Evolutionary conservation across 2,888 invertebrate species (phyloP), one percentile per base, ranked within the genome.

Genomic region (Luperina testacea): DNA sequence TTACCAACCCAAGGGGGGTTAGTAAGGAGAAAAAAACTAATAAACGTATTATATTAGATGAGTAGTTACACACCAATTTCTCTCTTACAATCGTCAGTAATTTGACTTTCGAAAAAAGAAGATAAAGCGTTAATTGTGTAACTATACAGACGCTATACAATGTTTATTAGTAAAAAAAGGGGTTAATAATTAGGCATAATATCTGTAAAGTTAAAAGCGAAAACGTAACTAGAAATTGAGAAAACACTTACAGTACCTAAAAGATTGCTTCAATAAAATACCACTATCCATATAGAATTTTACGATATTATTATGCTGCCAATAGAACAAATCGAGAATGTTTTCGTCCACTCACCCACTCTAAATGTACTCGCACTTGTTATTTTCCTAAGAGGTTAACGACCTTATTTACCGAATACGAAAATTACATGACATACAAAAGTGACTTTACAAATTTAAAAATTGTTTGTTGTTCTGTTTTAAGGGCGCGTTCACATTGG

Each of bases 381-480:
- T 84, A 68, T 84, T 84, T 78, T 61, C 27, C 0, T 48, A 32
- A 45, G 59, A 61, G 80, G 82, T 71, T 20, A 65, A 72, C 57
- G 67, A 59, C 74, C 75, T 64, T 53, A 80, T 82, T 84, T 45
- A 24, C 45, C 24, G 32, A 68, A 32, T 27, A 38, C 17, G 45
- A 77, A 82, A 80, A 82, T 75, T 53, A 53, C n/a, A 75, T 45
- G 42, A 42, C 48, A 67, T 1, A 32, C 51, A 9, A 45, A 27
- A 73, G 32, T 27, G 32, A 75, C 2, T 81, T 17, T 7, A 67
- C 42, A 57, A 64, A 73, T 57, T 57, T 72, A 48, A 80, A 61
- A 63, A 38, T 38, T 64, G 70, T 59, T 59, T 69, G 32, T 78
- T 72, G 24, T n/a, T 53, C n/a, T 27, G 3, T 72, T 59, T 80